Percentiles rank a stretch among this genome's conserved stretches.
Evolutionary conservation across 1,140 invertebrate genomes (phyloP).

Genomic region (Drosophila nikananu): DNA sequence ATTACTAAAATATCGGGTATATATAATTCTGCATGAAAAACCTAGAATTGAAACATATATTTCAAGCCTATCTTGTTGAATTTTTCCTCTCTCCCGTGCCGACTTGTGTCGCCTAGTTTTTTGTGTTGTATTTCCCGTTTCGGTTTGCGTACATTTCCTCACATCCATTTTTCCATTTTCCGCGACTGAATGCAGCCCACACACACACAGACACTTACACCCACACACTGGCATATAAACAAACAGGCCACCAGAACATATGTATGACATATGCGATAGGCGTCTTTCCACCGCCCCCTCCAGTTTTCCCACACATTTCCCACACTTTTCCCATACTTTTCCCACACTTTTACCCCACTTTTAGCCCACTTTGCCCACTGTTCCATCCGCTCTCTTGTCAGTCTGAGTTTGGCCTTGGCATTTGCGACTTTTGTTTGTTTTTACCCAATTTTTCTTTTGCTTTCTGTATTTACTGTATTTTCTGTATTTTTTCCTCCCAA

Average conservation of each 20-base stretch:
- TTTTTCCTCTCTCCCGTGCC: neutral
- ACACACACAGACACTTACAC: neutral
- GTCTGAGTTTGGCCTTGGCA: conserved; percentile 68
- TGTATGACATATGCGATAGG: conserved; percentile 46
- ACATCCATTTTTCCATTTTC: conserved; percentile 27
- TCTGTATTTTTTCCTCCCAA: neutral
- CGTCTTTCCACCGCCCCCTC: conserved; percentile 8
- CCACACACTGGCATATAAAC: conserved; percentile 20
- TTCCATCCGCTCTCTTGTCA: conserved; percentile 36
- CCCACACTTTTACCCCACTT: neutral
- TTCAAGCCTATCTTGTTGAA: neutral
- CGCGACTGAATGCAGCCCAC: conserved; percentile 33
- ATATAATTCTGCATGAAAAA: neutral
- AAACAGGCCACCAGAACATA: conserved; percentile 39
- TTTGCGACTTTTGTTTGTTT: conserved; percentile 64
- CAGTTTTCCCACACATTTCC: neutral
- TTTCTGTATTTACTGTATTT: neutral
- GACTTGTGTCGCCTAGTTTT: conserved; percentile 21
- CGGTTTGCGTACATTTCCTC: conserved; percentile 37
- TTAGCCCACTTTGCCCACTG: neutral
- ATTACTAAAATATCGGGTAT: too few relatives aligned
- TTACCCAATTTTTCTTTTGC: conserved; percentile 20
- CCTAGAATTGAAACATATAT: conserved; percentile 46
- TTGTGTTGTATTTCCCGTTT: conserved; percentile 33
- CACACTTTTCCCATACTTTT: neutral